Conservation (phyloP, 1,140 invertebrate genomes). For the Maniola jurtina region DNA sequence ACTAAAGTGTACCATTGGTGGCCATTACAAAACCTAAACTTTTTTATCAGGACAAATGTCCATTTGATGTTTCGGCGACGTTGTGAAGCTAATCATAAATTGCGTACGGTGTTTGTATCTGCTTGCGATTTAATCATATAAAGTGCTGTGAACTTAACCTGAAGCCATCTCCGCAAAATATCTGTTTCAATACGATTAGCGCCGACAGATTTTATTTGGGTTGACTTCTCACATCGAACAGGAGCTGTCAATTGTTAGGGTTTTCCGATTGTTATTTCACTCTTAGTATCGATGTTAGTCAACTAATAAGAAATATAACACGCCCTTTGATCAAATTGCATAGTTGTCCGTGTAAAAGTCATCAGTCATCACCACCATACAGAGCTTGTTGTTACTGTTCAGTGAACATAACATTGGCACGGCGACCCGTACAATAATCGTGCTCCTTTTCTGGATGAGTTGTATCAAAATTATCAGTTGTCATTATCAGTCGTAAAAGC, state of each 20-base stretch:
- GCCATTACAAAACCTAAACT: conserved; percentile 78
- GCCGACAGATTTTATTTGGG: conserved; percentile 66
- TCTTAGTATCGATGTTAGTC: conserved; percentile 36
- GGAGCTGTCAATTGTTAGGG: conserved; percentile 71
- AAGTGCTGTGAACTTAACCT: conserved; percentile 44
- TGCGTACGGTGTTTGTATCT: conserved; percentile 48
- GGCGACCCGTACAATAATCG: conserved; percentile 60
- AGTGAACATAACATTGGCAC: conserved; percentile 75
- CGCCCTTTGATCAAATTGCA: conserved; percentile 25
- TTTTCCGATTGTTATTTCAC: conserved; percentile 52
- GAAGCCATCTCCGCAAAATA: conserved; percentile 38
- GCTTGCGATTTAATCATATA: conserved; percentile 40
- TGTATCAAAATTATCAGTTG: conserved; percentile 44
- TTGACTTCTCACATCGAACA: conserved; percentile 65
- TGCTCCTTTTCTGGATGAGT: conserved; percentile 50
- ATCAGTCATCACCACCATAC: conserved; percentile 43
- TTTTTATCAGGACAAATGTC: conserved; percentile 77
- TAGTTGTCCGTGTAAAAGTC: conserved; percentile 21
- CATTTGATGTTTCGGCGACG: conserved; percentile 78
- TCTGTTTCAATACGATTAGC: conserved; percentile 56
- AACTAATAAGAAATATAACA: conserved; percentile 38
- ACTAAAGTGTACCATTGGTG: conserved; percentile 76
- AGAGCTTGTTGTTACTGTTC: conserved; percentile 72
- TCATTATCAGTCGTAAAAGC: conserved; percentile 40
- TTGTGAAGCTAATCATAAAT: conserved; percentile 71